Evolutionary conservation across 2,113 vertebrate genomes (phyloP), one percentile per base, ranked within the genome.

Genomic region (Gallinago jamesoni): DNA sequence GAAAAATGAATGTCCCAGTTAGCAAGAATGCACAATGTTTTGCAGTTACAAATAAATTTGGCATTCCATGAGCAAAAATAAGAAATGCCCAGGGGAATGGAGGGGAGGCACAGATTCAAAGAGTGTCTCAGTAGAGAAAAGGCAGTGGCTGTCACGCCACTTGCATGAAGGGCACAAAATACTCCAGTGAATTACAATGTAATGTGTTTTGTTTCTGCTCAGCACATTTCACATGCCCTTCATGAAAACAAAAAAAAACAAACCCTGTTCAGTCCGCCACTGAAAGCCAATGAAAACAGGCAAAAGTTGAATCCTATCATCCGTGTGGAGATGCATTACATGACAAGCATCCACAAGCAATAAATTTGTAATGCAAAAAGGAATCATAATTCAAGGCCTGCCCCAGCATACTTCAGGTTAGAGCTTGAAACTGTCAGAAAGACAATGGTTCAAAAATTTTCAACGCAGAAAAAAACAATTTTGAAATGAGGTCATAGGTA

Each of bases 291-390:
- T 39, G 56, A 94, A 95, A 93, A 84, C 19, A 93, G 86, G 69
- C 53, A 92, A 87, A 93, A 89, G 48, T 60, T 89, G 48, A 93
- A 91, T 83, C 55, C 86, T 81, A 43, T 88, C 84, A 90, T 60
- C 73, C 2, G 0, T 80, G 60, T 37, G 76, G 47, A 77, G 75
- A 84, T 62, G 48, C 33, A 37, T 91, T 89, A 83, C 75, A 91
- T 27, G 75, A 94, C 75, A 90, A 86, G 83, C 67, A 95, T 94
- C 55, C 81, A 93, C 59, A 93, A 91, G 68, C 60, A 85, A 75
- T 67, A 43, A 78, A 96, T 96, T 93, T 75, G 72, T 90, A 90
- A 95, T 81, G 69, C 72, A 95, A 64, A 89, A 84, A n/a, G n/a
- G 81, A 80, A 84, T 64, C 43, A 72, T 72, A 92, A 94, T 76